Conservation (phyloP, 1,140 invertebrate species). For the Trachymyrmex cornetzi region DNA sequence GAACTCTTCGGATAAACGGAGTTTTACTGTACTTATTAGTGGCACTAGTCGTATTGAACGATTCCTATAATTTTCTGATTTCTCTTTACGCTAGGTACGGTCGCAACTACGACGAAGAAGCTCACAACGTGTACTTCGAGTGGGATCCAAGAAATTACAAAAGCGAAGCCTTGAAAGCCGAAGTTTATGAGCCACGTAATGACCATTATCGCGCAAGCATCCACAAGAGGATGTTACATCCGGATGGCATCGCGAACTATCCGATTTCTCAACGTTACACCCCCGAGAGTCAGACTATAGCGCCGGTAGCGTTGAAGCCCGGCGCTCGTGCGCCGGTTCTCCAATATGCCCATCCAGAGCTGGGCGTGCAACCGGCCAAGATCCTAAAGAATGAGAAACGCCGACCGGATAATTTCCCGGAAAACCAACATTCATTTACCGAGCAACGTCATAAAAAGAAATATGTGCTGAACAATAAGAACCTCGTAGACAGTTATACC, state of each 20-base stretch:
- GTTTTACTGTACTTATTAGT: no score
- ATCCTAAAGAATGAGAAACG: slow-evolving; percentile 86
- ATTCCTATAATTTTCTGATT: not conserved
- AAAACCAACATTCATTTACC: slow-evolving; percentile 82
- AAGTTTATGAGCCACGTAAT: slow-evolving; percentile 79
- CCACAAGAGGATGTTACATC: slow-evolving; percentile 90
- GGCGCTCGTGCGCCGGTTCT: slow-evolving; percentile 91
- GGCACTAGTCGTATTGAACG: not conserved
- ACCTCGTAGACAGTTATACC: slow-evolving; percentile 80
- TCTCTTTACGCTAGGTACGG: slow-evolving; percentile 74
- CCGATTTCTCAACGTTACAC: slow-evolving; percentile 89
- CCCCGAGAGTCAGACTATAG: slow-evolving; percentile 84
- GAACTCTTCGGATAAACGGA: no score
- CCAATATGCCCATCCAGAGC: slow-evolving; percentile 92
- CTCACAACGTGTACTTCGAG: slow-evolving; percentile 80
- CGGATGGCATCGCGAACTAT: slow-evolving; percentile 88
- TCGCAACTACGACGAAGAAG: slow-evolving; percentile 76
- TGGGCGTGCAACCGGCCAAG: slow-evolving; percentile 92
- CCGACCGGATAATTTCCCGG: slow-evolving; percentile 85
- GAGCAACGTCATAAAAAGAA: slow-evolving; percentile 85
- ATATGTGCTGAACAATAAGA: slow-evolving; percentile 82
- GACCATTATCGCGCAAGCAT: slow-evolving; percentile 86
- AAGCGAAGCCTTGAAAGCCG: slow-evolving; percentile 78
- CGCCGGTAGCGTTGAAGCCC: slow-evolving; percentile 88
- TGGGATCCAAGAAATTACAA: slow-evolving; percentile 82